A percentile compares a stretch with the other conserved stretches of the same genome.
Evolutionary conservation across 2,888 invertebrate genomes (phyloP).

Genomic region (Drosophila dives): DNA sequence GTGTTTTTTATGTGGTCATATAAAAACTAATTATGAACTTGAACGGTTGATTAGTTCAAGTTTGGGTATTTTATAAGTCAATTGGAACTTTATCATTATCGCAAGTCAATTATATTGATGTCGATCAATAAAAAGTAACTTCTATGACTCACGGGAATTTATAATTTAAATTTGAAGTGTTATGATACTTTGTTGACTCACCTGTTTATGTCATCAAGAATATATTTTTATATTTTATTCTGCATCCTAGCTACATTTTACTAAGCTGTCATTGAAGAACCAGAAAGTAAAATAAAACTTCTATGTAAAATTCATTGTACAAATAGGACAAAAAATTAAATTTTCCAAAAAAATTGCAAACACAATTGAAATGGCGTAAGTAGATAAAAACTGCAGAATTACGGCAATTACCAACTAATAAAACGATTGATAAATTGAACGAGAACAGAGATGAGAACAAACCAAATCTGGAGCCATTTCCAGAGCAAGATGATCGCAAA

Average conservation of each 20-base stretch:
- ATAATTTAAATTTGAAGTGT: neutral
- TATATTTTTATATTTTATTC: neutral
- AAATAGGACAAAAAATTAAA: neutral
- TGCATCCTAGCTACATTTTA: neutral
- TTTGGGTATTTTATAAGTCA: neutral
- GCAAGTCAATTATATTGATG: no score
- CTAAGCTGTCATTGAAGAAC: neutral
- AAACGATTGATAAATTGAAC: neutral
- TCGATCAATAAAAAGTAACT: neutral
- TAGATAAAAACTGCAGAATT: neutral
- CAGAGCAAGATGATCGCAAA: conserved; percentile 49
- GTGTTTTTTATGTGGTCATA: neutral
- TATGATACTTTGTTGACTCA: neutral
- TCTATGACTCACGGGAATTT: neutral
- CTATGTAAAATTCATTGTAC: neutral
- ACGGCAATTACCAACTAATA: neutral
- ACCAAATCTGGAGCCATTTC: conserved; percentile 51
- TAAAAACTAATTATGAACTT: neutral
- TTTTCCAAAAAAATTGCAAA: neutral
- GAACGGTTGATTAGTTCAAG: neutral
- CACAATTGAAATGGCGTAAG: conserved; percentile 29
- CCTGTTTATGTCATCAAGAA: neutral
- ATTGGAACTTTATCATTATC: neutral
- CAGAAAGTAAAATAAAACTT: neutral
- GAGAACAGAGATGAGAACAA: conserved; percentile 45